phyloP scores from a whole-genome alignment of 23 tunicate genomes.

The Ciona savignyi region DNA sequence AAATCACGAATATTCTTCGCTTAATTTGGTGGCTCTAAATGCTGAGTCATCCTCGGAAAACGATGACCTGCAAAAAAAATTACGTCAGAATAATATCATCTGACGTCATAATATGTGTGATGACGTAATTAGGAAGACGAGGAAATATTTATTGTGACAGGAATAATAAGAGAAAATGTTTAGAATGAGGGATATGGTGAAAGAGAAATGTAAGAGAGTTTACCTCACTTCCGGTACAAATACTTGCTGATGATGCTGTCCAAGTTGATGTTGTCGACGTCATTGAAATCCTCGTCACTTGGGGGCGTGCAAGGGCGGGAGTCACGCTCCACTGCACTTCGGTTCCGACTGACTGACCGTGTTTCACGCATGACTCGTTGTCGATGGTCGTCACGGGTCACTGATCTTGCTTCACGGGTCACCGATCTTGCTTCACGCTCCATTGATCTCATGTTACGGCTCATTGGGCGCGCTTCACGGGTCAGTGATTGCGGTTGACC shows the following conservation, averaged over 20 bases:
- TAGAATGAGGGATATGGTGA: neutral
- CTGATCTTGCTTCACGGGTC: neutral
- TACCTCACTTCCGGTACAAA: constrained; percentile 34
- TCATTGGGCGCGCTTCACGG: neutral
- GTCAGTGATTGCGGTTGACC: neutral
- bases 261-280: too few species aligned
- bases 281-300: too few species aligned
- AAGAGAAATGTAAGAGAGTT: neutral
- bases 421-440: neutral
- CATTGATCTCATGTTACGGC: neutral
- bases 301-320: neutral
- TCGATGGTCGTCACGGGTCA: neutral
- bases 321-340: neutral
- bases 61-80: neutral
- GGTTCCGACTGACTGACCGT: neutral
- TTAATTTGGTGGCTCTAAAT: neutral
- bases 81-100: too few species aligned
- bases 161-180: neutral
- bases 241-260: constrained; percentile 77
- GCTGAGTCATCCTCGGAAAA: neutral
- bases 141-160: too few species aligned
- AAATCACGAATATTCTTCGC: neutral
- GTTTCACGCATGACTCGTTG: neutral
- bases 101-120: too few species aligned
- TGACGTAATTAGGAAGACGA: too few species aligned